phyloP scores from a whole-genome alignment of 2,113 vertebrate genomes.

The Sander lucioperca region DNA sequence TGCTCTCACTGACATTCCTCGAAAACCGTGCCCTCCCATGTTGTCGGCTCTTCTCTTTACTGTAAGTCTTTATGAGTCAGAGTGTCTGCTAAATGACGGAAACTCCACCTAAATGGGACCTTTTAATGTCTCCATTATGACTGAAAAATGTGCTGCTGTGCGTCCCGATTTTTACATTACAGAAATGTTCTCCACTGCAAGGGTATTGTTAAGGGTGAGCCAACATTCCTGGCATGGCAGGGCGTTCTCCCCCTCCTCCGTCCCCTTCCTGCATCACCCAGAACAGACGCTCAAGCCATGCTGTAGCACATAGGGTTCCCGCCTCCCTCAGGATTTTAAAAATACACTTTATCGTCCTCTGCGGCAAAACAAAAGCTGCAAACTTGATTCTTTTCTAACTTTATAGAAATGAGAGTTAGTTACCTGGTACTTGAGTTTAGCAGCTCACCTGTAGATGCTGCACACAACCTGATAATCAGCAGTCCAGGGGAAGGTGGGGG shows the following conservation, averaged over 20 bases:
- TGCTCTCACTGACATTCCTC: constrained; percentile 6
- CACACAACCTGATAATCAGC: neutral
- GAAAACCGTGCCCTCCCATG: constrained; percentile 32
- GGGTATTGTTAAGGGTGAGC: constrained; percentile 44
- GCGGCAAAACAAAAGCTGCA: constrained; percentile 30
- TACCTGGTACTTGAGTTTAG: neutral
- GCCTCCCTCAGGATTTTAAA: constrained; percentile 38
- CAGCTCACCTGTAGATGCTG: constrained; percentile 66
- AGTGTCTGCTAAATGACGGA: constrained; percentile 33
- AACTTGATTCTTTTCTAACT: neutral
- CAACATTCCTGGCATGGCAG: constrained; percentile 70
- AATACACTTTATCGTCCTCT: constrained; percentile 30
- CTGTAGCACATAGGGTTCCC: constrained; percentile 22
- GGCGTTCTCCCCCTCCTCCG: constrained; percentile 1
- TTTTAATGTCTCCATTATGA: neutral
- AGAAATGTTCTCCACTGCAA: constrained; percentile 14
- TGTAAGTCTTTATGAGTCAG: constrained; percentile 36
- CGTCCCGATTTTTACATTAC: constrained; percentile 27
- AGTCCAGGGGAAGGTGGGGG: constrained; percentile 2
- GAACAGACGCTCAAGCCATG: constrained; percentile 40
- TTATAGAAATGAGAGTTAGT: neutral
- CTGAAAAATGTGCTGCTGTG: constrained; percentile 5
- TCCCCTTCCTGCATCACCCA: constrained; percentile 46
- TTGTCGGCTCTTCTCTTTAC: constrained; percentile 25
- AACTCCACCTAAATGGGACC: neutral